Evolutionary conservation across 2,113 vertebrate genomes (phyloP).

Genomic region (Chloropsis hardwickii): DNA sequence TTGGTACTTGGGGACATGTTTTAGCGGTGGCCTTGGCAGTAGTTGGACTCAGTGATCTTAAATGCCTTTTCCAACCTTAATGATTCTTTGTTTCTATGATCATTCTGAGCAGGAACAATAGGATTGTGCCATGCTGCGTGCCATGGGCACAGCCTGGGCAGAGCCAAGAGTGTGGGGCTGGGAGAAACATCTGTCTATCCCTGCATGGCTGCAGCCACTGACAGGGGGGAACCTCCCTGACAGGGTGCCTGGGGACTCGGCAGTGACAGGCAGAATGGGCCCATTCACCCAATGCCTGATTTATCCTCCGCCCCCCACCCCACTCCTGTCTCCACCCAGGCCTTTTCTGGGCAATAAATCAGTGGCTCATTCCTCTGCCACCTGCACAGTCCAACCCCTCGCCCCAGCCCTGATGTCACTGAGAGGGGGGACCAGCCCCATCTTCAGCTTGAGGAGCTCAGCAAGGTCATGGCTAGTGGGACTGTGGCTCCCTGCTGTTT

Average conservation of each 20-base stretch:
- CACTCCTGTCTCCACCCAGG: neutral
- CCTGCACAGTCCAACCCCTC: neutral
- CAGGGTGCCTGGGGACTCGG: neutral
- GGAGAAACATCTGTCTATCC: neutral
- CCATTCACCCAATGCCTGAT: neutral
- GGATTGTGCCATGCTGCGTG: fast-evolving
- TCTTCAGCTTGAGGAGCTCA: neutral
- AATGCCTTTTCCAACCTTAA: neutral
- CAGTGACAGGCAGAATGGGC: neutral
- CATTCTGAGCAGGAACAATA: neutral
- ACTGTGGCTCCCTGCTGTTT: slow-evolving; percentile 57
- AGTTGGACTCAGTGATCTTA: neutral
- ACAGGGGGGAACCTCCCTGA: neutral
- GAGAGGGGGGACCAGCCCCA: neutral
- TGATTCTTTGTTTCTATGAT: neutral
- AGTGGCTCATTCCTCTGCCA: slow-evolving; percentile 1
- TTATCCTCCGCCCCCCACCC: neutral
- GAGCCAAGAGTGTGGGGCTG: neutral
- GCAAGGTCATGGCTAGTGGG: slow-evolving; percentile 51
- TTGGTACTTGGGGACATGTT: neutral
- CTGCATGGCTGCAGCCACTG: fast-evolving
- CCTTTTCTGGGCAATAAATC: slow-evolving; percentile 26
- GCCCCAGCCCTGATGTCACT: neutral
- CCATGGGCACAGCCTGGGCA: neutral
- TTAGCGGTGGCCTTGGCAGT: neutral